phyloP scores from a whole-genome alignment of 2,797 vertebrate species.

The Setipinna tenuifilis region DNA sequence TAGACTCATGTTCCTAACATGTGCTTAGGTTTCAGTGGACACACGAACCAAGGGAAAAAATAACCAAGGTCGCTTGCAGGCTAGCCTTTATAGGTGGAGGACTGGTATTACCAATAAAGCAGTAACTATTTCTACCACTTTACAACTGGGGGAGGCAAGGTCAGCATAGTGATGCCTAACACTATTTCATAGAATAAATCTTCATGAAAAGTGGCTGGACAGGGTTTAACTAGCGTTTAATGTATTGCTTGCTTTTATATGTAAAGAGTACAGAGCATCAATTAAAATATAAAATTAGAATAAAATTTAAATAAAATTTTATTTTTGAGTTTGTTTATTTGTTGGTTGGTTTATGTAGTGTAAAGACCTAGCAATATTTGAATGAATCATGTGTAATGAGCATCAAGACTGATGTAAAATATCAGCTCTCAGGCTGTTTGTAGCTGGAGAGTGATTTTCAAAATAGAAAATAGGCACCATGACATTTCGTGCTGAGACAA shows the following conservation, averaged over 20 bases:
- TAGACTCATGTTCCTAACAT: background rate
- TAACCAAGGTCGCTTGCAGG: conserved; percentile 1
- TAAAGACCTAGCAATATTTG: background rate
- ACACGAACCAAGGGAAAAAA: background rate
- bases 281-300: no score
- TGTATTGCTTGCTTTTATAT: background rate
- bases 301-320: no score
- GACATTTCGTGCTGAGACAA: background rate
- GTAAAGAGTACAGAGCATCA: background rate
- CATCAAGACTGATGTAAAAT: background rate
- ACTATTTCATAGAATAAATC: background rate
- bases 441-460: background rate
- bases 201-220: background rate
- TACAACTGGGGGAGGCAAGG: background rate
- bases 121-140: background rate
- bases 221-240: background rate
- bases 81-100: background rate
- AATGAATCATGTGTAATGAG: background rate
- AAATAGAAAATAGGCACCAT: background rate
- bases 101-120: background rate
- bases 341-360: background rate
- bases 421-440: no score
- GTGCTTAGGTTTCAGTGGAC: background rate
- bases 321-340: background rate
- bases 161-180: background rate